Percentiles rank a stretch among this genome's conserved stretches.
These are phyloP conservation scores for Spatulosminthurus flaviceps DNA, from an alignment of 2,888 invertebrate species.

Conservation along the genomic window DNA sequence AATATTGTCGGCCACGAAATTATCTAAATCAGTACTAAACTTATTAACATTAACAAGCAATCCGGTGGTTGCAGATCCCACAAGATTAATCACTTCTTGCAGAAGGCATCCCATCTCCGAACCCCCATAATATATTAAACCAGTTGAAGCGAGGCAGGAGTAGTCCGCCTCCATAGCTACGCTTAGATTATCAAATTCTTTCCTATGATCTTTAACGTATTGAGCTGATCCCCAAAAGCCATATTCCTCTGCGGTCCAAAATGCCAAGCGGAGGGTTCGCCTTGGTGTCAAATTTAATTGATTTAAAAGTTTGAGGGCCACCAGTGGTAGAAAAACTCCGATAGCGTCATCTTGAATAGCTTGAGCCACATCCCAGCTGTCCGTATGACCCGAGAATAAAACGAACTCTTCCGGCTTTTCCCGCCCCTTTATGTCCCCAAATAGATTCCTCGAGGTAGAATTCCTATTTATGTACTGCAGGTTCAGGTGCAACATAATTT, in stretches of 20 bases:
- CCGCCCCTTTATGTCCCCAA: conserved; percentile 41
- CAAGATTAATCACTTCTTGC: conserved; percentile 69
- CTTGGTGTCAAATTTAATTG: conserved; percentile 66
- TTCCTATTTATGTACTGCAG: conserved; percentile 28
- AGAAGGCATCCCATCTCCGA: conserved; percentile 74
- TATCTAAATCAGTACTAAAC: conserved; percentile 44
- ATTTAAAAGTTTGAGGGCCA: conserved; percentile 65
- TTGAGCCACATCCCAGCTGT: conserved; percentile 69
- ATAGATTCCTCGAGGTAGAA: conserved; percentile 36
- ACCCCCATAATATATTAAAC: conserved; percentile 74
- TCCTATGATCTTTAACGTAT: conserved; percentile 73
- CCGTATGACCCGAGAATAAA: conserved; percentile 39
- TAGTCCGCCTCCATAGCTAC: conserved; percentile 85
- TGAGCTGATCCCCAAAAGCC: conserved; percentile 75
- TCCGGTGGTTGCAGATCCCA: conserved; percentile 44
- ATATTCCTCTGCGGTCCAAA: conserved; percentile 74
- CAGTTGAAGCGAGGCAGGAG: conserved; percentile 80
- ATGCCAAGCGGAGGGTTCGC: conserved; percentile 66
- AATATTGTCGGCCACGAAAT: conserved; percentile 70
- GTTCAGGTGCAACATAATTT: conserved; percentile 29
- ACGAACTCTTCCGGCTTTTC: conserved; percentile 36
- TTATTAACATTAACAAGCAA: conserved; percentile 44
- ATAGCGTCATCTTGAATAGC: conserved; percentile 69
- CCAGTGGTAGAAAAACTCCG: conserved; percentile 67
- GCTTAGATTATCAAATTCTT: conserved; percentile 73